Evolutionary conservation across 1,140 invertebrate species (phyloP).

Genomic region (Asbolus verrucosus): DNA sequence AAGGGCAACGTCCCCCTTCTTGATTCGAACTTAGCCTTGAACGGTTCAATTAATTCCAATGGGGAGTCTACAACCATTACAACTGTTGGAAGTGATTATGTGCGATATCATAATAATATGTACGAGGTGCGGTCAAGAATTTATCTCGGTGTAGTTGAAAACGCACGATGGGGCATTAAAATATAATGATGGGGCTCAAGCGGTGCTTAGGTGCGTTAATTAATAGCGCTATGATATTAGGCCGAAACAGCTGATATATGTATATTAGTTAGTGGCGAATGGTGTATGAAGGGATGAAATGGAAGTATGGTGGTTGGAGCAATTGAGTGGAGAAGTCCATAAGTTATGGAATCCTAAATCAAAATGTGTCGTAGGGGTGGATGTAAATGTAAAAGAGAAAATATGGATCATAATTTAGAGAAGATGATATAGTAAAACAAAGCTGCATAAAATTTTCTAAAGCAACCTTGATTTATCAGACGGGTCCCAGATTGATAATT

Average conservation of each 20-base stretch:
- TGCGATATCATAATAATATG: conserved; percentile 33
- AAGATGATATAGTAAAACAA: conserved; percentile 37
- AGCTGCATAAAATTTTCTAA: conserved; percentile 32
- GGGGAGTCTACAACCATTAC: conserved; percentile 8
- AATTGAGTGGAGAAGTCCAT: conserved; percentile 41
- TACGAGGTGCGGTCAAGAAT: conserved; percentile 29
- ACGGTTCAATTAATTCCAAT: conserved; percentile 42
- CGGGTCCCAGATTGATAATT: conserved; percentile 49
- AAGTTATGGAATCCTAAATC: conserved; percentile 43
- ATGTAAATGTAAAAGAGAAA: conserved; percentile 39
- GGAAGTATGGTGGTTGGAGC: conserved; percentile 20
- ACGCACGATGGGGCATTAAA: conserved; percentile 1
- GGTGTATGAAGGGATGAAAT: conserved; percentile 17
- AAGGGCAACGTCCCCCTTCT: conserved; percentile 29
- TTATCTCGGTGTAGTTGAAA: conserved; percentile 19
- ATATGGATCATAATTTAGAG: conserved; percentile 28
- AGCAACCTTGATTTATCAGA: conserved; percentile 41
- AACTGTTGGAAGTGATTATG: conserved; percentile 38
- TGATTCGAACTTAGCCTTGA: conserved; percentile 36
- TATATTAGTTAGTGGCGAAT: conserved; percentile 31
- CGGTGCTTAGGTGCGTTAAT: conserved; percentile 24
- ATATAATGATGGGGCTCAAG: neutral
- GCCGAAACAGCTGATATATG: conserved; percentile 18
- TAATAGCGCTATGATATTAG: conserved; percentile 12
- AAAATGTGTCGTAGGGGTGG: conserved; percentile 21